Evolutionary conservation across 92 coral and sea anemone genomes (phyloP), one percentile per base, ranked within the genome.

Genomic region (Pocillopora meandrina): DNA sequence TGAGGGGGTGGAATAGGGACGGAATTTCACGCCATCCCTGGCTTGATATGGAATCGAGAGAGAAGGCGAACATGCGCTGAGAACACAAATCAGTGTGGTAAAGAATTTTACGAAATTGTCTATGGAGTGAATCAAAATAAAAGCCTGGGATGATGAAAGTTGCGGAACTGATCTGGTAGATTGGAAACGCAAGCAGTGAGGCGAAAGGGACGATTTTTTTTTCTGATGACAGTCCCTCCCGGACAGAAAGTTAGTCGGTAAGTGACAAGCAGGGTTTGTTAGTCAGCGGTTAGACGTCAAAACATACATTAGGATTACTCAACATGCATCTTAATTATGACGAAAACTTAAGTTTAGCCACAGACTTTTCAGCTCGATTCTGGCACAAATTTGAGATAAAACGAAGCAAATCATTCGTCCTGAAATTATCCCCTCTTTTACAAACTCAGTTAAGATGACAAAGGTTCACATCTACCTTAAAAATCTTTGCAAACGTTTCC

Each of bases 11-110:
- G 86, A 47, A 72, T 42, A 13, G 62, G 56, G 78, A 74, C 61
- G 36, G n/a, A 61, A n/a, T 74, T 20, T 52, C 61, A 82, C 86
- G 86, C 79, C 72, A 67, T 83, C 86, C 86, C 86, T 83, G 86
- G 86, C 86, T 83, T 83, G 86, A 83, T 74, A 83, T 83, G 86
- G 80, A 82, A 69, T 62, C 67, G 77, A 81, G 23, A 36, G 78
- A 71, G 85, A 69, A 82, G 58, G 77, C 61, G 66, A 59, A 5
- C 61, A 34, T 59, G 26, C 71, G 33, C 76, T 3, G 72, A 36
- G 1, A 60, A 62, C 10, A 42, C 0, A 42, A 35, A 49, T 67
- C n/a, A n/a, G 15, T 52, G 78, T 74, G 35, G 2, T 34, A 34
- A 21, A 15, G 74, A n/a, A 34, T 69, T 62, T 56, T 26, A 61